Evolutionary conservation across 2,113 vertebrate genomes (phyloP).

Genomic region (Anolis carolinensis): DNA sequence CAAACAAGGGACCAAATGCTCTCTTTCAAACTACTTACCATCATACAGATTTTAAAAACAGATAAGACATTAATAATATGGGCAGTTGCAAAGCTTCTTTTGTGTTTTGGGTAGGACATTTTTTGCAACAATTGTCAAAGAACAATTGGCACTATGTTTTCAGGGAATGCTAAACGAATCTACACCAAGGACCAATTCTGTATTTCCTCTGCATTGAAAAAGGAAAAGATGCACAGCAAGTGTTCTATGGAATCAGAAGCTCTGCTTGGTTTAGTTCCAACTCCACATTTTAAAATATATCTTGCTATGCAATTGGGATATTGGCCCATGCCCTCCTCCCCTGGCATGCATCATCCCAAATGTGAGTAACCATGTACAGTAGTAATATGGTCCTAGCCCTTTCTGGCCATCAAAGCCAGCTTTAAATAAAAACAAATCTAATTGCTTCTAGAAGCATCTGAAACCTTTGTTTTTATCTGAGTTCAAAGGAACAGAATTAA

Average conservation of each 20-base stretch:
- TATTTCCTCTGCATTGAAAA: background rate
- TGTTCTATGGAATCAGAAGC: background rate
- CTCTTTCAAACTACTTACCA: background rate
- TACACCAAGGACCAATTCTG: background rate
- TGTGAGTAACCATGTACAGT: background rate
- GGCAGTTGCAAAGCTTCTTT: conserved; percentile 4
- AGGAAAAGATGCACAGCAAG: background rate
- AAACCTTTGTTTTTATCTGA: background rate
- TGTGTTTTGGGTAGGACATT: background rate
- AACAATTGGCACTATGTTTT: conserved; percentile 19
- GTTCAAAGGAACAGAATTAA: background rate
- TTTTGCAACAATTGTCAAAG: background rate
- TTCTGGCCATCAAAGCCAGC: background rate
- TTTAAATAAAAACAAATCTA: background rate
- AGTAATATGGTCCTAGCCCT: too few species aligned
- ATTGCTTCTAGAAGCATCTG: background rate
- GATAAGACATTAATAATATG: background rate
- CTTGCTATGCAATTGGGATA: background rate
- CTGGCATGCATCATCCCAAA: background rate
- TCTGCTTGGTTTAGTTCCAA: background rate
- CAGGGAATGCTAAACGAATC: background rate
- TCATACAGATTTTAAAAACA: conserved; percentile 40
- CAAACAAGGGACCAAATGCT: background rate
- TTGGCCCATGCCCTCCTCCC: background rate
- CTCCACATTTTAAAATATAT: background rate